A percentile compares a stretch with the other conserved stretches of the same genome.
phyloP scores from a whole-genome alignment of 2,113 vertebrate genomes.

The Coracopsis vasa region DNA sequence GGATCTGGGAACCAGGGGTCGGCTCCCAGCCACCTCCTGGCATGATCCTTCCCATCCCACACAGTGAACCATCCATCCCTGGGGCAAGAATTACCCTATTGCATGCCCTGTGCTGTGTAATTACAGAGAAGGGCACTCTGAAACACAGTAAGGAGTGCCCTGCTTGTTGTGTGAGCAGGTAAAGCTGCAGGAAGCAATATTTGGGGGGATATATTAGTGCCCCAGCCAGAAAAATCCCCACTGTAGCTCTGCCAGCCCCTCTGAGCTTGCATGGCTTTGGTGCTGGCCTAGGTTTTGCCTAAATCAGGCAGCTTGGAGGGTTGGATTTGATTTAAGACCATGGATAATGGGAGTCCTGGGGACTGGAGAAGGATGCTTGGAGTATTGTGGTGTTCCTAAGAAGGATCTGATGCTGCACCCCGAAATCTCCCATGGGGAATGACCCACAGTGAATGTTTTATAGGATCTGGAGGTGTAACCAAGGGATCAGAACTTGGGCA shows the following conservation, averaged over 20 bases:
- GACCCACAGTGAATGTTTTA: fast-evolving
- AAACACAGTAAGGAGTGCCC: not conserved
- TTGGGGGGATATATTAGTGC: not conserved
- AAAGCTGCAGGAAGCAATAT: not conserved
- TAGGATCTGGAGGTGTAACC: not conserved
- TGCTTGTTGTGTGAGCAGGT: not conserved
- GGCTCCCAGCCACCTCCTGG: not conserved
- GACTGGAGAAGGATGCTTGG: not conserved
- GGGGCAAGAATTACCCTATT: not conserved
- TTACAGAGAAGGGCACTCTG: not conserved
- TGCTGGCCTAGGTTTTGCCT: not conserved
- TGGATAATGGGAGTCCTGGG: fast-evolving
- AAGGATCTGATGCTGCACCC: not conserved
- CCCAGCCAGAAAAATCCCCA: not conserved
- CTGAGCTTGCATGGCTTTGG: not conserved
- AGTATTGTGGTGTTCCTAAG: not conserved
- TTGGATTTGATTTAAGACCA: not conserved
- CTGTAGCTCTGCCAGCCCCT: not conserved
- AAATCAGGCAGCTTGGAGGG: not conserved
- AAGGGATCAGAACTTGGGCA: not conserved
- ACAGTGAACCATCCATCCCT: not conserved
- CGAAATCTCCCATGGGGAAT: not conserved
- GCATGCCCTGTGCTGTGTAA: not conserved
- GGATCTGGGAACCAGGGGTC: not conserved
- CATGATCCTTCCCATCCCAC: not conserved